Evolutionary conservation across 92 coral and sea anemone genomes (phyloP).

Genomic region (Epizoanthus fatuus): DNA sequence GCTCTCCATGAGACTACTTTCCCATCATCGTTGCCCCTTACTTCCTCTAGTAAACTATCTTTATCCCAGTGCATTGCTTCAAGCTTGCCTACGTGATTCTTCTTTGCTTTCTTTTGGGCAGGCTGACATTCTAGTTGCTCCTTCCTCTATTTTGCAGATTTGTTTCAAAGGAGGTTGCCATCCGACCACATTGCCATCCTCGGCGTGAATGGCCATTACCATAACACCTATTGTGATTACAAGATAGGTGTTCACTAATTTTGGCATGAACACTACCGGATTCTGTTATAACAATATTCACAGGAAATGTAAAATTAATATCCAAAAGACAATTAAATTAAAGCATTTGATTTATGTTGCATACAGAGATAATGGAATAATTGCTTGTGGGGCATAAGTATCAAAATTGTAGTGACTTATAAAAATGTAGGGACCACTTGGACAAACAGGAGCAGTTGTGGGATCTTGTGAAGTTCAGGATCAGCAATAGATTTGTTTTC

Average conservation of each 20-base stretch:
- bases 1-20: slow-evolving; percentile 46
- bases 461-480: too few species aligned
- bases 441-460: too few species aligned
- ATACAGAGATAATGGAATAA: too few species aligned
- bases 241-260: slow-evolving; percentile 5
- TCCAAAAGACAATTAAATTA: not conserved
- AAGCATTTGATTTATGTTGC: not conserved
- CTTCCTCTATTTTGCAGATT: slow-evolving; percentile 45
- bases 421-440: too few species aligned
- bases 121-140: slow-evolving; percentile 4
- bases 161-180: slow-evolving; percentile 64
- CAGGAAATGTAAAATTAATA: slow-evolving; percentile 3
- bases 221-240: slow-evolving; percentile 52
- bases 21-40: slow-evolving; percentile 44
- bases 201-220: slow-evolving; percentile 63
- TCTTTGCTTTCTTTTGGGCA: slow-evolving; percentile 25
- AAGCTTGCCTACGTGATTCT: not conserved
- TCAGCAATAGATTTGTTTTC: too few species aligned
- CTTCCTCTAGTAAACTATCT: slow-evolving; percentile 53
- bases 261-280: not conserved
- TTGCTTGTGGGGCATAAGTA: too few species aligned
- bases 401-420: too few species aligned
- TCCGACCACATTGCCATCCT: slow-evolving; percentile 56
- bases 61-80: not conserved
- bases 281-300: not conserved